phyloP scores from a whole-genome alignment of 2,888 invertebrate genomes.

The Catocala fraxini region DNA sequence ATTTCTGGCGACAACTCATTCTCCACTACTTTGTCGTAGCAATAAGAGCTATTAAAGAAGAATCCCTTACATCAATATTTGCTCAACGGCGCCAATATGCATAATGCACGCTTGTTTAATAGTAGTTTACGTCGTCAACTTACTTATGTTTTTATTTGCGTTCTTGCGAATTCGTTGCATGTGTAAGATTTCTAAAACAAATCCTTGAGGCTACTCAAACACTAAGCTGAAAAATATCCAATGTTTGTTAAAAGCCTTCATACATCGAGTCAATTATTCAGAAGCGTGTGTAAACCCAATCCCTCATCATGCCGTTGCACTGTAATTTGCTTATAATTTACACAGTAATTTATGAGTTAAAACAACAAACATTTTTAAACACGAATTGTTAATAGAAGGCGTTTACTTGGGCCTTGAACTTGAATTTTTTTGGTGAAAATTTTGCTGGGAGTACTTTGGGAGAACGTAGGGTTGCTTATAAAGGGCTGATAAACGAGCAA shows the following conservation, averaged over 20 bases:
- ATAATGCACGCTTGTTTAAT: no score
- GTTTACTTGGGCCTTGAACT: slow-evolving; percentile 37
- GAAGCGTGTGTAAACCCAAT: slow-evolving; percentile 18
- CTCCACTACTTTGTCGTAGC: no score
- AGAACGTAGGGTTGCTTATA: slow-evolving; percentile 29
- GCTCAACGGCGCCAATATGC: no score
- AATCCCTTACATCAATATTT: no score
- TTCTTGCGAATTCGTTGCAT: no score
- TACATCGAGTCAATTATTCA: slow-evolving; percentile 9
- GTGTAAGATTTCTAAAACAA: no score
- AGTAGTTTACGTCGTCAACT: no score
- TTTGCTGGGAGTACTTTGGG: slow-evolving; percentile 1
- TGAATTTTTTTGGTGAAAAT: slow-evolving; percentile 48
- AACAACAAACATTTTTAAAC: slow-evolving; percentile 1
- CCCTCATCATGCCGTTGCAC: slow-evolving; percentile 17
- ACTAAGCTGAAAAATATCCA: background rate
- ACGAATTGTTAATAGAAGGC: background rate
- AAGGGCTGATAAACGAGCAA: slow-evolving; percentile 54
- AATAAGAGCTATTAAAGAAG: no score
- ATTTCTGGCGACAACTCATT: no score
- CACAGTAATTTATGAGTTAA: slow-evolving; percentile 7
- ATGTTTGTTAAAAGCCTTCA: background rate
- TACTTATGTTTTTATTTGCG: no score
- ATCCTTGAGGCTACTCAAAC: no score
- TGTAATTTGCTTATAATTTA: slow-evolving; percentile 24